phyloP scores from a whole-genome alignment of 2,888 invertebrate species.

The Mechanitis mazaeus region DNA sequence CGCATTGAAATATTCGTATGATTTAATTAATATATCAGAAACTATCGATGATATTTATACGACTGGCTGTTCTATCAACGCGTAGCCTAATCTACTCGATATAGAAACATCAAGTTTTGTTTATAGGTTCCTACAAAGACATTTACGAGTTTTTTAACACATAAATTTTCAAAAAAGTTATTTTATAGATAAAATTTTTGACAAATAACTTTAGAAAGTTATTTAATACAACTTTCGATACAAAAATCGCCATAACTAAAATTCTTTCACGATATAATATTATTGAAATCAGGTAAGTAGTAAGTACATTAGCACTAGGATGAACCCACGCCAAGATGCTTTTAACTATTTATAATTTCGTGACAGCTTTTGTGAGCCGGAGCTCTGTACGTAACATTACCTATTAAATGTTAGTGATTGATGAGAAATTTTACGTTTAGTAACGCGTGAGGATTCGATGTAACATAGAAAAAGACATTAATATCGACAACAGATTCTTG shows the following conservation, averaged over 20 bases:
- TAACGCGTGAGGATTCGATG: conserved; percentile 12
- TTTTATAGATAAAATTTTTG: too few species aligned
- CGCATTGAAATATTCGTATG: conserved; percentile 40
- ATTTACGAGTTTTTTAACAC: too few species aligned
- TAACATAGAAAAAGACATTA: conserved; percentile 15
- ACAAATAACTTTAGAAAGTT: too few species aligned
- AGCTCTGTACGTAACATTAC: conserved; percentile 23
- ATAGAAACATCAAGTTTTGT: too few species aligned
- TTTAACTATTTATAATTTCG: conserved; percentile 39
- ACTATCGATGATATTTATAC: too few species aligned
- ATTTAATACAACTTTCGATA: too few species aligned
- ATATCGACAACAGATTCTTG: conserved; percentile 4
- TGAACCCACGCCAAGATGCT: conserved; percentile 36
- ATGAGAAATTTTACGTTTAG: conserved; percentile 23
- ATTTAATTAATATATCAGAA: too few species aligned
- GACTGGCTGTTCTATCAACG: too few species aligned
- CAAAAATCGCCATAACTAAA: background rate
- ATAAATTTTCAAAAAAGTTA: too few species aligned
- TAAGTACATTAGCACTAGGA: conserved; percentile 29
- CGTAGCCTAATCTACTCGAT: too few species aligned
- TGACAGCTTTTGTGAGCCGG: conserved; percentile 34
- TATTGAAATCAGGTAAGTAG: conserved; percentile 24
- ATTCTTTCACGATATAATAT: conserved; percentile 12
- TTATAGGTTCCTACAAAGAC: too few species aligned
- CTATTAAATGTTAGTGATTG: conserved; percentile 25